Evolutionary conservation across 2,113 vertebrate species (phyloP), one percentile per base, ranked within the genome.

Genomic region (Etia nguti): DNA sequence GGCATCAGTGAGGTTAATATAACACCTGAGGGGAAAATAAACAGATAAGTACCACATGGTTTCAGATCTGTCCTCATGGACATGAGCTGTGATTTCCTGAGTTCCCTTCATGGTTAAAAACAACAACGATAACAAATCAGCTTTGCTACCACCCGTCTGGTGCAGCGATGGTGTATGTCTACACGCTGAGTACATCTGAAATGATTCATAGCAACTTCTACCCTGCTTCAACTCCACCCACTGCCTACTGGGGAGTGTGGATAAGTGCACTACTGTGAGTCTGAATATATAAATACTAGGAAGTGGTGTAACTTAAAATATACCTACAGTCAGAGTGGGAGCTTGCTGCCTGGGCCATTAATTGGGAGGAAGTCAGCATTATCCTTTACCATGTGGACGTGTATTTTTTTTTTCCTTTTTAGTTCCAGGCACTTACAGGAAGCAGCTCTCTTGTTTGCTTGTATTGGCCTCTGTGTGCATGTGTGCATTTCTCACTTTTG

Each of bases 151-250:
- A 41, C 50, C 36, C 24, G 55, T 84, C 31, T 84, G 84, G 11
- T 82, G 48, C 34, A 31, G 46, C 7, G 6, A 34, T 60, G 62
- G 7, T 85, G 85, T 68, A 41, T 60, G 57, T 82, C 46, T 41
- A 80, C 18, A 83, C 34, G 59, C 13, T 2, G 38, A 50, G n/a
- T 75, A 94, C 65, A 56, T 46, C 18, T 22, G 22, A 22, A 56
- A 80, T 84, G 86, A 92, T 89, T 92, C 81, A 90, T 55, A 57
- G 62, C 15, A 81, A 60, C 80, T 48, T 59, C 56, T 50, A 62
- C 24, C 43, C 46, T 13, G 41, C 20, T 48, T 46, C 31, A 57
- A 84, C 84, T 84, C 29, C 68, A 82, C 59, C 62, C 10, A 12
- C 26, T 62, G 52, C 77, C 83, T 59, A 29, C 75, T 59, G 20